Conservation (phyloP, 2,888 invertebrate genomes). For the Hydropsyche betteni region DNA sequence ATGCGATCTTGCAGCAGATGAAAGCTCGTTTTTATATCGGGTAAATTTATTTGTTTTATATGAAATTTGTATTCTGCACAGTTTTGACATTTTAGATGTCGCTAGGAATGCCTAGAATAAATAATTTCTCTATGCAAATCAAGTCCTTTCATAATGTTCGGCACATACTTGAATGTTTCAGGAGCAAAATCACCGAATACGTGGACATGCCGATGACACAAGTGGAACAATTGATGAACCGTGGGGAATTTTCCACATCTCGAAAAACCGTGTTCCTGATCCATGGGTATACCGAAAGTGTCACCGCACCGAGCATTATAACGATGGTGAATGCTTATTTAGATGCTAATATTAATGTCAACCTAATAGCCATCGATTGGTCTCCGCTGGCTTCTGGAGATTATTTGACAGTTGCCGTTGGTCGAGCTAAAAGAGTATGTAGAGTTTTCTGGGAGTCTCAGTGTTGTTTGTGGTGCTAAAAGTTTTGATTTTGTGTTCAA, state of each 20-base stretch:
- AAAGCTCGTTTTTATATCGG: constrained; percentile 28
- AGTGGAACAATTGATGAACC: background rate
- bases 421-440: constrained; percentile 14
- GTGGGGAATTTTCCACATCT: constrained; percentile 4
- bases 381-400: background rate
- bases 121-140: no score
- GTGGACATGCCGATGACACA: constrained; percentile 1
- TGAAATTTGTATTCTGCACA: no score
- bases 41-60: background rate
- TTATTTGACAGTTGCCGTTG: background rate
- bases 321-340: constrained; percentile 24
- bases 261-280: constrained; percentile 15
- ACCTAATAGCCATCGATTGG: constrained; percentile 12
- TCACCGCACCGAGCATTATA: background rate
- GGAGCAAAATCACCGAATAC: constrained; percentile 1
- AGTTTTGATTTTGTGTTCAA: background rate
- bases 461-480: no score
- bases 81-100: no score
- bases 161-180: background rate
- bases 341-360: background rate
- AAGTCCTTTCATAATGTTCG: no score
- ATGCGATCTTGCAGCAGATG: background rate
- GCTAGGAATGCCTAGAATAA: no score
- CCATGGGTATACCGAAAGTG: constrained; percentile 25
- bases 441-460: no score